phyloP scores from a whole-genome alignment of 2,113 vertebrate genomes.

The Callorhinus ursinus region DNA sequence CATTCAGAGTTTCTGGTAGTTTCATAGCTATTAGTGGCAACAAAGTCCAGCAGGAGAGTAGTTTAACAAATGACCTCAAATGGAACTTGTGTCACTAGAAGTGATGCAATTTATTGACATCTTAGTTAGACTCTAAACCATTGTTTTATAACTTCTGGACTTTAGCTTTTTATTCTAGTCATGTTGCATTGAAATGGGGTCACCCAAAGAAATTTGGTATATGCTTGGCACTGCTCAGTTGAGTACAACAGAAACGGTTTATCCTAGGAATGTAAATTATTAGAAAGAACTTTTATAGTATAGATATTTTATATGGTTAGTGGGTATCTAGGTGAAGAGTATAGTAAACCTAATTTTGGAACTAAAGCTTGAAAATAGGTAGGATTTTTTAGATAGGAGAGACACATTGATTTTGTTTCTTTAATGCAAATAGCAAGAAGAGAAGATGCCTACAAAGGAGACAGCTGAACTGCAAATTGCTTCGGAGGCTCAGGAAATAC shows the following conservation, averaged over 20 bases:
- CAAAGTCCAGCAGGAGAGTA: conserved; percentile 42
- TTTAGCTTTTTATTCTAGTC: conserved; percentile 42
- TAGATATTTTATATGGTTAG: neutral
- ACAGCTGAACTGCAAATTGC: neutral
- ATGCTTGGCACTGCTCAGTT: neutral
- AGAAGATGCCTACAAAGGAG: neutral
- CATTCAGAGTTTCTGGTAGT: neutral
- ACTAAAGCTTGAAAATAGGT: conserved; percentile 32
- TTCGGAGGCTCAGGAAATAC: neutral
- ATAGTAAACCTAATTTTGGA: conserved; percentile 11
- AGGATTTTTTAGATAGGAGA: conserved; percentile 15
- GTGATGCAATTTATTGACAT: conserved; percentile 13
- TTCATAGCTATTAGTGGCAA: conserved; percentile 37
- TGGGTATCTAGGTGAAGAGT: neutral
- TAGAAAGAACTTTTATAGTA: conserved; percentile 14
- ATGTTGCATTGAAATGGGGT: conserved; percentile 23
- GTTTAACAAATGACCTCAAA: conserved; percentile 36
- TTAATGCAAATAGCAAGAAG: conserved; percentile 74
- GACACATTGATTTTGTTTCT: conserved; percentile 49
- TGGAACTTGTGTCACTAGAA: conserved; percentile 33
- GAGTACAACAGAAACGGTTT: neutral
- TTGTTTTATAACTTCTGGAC: conserved; percentile 49
- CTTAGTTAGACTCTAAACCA: conserved; percentile 7
- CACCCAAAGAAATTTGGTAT: conserved; percentile 49
- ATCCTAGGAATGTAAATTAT: conserved; percentile 30